Conservation (phyloP, 2,888 invertebrate species). For the Chrysodeixis includens region DNA sequence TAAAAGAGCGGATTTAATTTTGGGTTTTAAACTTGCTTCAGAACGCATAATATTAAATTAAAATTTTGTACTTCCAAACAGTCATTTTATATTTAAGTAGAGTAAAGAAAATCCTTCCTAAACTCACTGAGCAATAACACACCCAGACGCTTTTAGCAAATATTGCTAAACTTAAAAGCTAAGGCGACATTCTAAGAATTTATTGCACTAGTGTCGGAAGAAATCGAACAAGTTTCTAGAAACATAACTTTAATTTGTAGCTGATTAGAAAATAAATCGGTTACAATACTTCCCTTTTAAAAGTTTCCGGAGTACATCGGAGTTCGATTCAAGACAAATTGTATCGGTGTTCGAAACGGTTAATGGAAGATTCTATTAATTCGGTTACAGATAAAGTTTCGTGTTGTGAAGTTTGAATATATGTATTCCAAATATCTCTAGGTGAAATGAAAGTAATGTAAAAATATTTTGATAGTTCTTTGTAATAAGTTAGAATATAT, state of each 20-base stretch:
- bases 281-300: slow-evolving; percentile 80
- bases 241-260: slow-evolving; percentile 76
- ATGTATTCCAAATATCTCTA: no score
- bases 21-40: not conserved
- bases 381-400: not conserved
- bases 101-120: no score
- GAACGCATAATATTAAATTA: not conserved
- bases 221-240: slow-evolving; percentile 61
- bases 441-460: no score
- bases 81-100: no score
- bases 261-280: slow-evolving; percentile 75
- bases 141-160: not conserved
- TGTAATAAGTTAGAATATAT: no score
- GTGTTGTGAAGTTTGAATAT: not conserved
- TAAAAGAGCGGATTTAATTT: not conserved
- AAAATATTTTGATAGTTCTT: no score
- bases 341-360: slow-evolving; percentile 10
- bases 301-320: slow-evolving; percentile 36
- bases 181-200: slow-evolving; percentile 21
- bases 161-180: not conserved
- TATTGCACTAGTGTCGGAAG: slow-evolving; percentile 49
- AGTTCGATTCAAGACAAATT: slow-evolving; percentile 30
- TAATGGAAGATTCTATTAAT: not conserved
- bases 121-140: not conserved
- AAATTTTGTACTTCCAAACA: no score